A percentile compares a stretch with the other conserved stretches of the same genome.
Conservation (phyloP, 2,113 vertebrate species). For the Otolemur garnettii region DNA sequence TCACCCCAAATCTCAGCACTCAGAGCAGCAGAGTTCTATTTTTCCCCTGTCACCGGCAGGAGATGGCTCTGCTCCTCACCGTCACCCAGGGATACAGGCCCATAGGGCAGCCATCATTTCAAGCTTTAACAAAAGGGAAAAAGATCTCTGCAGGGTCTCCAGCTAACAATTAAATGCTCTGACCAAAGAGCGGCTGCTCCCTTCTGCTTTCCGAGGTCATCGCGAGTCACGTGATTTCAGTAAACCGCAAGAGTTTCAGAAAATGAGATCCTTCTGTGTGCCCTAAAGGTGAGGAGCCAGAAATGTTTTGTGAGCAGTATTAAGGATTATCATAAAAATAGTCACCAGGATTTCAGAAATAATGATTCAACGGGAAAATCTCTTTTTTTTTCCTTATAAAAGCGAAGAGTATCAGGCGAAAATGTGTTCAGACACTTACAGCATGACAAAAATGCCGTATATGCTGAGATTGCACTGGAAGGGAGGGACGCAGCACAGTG, state of each 20-base stretch:
- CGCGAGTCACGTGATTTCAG: background rate
- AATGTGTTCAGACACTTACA: background rate
- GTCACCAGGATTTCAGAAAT: conserved; percentile 23
- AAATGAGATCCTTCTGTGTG: background rate
- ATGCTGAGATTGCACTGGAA: background rate
- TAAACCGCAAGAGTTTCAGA: background rate
- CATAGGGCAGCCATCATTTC: background rate
- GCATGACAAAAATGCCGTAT: background rate
- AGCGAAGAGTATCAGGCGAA: background rate
- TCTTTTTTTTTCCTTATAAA: background rate
- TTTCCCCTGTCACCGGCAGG: background rate
- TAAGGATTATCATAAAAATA: background rate
- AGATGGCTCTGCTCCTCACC: background rate
- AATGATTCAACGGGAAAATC: background rate
- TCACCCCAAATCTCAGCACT: background rate
- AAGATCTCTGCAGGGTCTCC: background rate
- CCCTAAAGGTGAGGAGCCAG: background rate
- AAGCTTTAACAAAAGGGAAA: background rate
- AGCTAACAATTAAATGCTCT: background rate
- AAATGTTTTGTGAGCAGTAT: background rate
- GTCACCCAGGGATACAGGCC: background rate
- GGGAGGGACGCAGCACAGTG: background rate
- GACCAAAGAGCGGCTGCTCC: background rate
- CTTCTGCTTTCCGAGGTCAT: background rate
- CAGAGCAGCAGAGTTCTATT: background rate